Evolutionary conservation across 1,140 invertebrate species (phyloP).

Genomic region (Acromyrmex heyeri): DNA sequence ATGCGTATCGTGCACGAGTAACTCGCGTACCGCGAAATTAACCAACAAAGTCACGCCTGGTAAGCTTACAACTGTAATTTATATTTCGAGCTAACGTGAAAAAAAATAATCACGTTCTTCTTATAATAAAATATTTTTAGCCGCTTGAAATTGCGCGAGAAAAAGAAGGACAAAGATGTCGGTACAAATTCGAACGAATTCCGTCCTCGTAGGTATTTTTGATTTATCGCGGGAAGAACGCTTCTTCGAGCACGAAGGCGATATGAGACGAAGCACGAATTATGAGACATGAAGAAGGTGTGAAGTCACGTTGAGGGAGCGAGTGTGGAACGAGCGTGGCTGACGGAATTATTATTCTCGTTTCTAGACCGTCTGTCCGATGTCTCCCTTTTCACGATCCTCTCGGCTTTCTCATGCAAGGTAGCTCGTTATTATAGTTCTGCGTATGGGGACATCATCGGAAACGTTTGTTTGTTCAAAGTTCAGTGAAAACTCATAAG

Average conservation of each 20-base stretch:
- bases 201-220: constrained; percentile 25
- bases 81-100: not conserved
- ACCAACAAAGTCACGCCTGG: not conserved
- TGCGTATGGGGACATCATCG: constrained; percentile 23
- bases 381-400: constrained; percentile 20
- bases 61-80: constrained; percentile 15
- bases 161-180: too few relatives aligned
- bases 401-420: constrained; percentile 31
- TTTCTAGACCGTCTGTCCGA: constrained; percentile 17
- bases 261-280: constrained; percentile 34
- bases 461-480: constrained; percentile 27
- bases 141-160: constrained; percentile 31
- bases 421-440: constrained; percentile 35
- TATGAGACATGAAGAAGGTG: constrained; percentile 49
- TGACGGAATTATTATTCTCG: constrained; percentile 63
- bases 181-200: constrained; percentile 23
- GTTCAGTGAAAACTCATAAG: not conserved
- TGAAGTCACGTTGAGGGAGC: constrained; percentile 24
- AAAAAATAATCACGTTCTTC: not conserved
- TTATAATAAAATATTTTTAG: constrained; percentile 36
- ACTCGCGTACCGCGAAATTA: not conserved
- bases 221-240: constrained; percentile 38
- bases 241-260: constrained; percentile 17
- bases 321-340: constrained; percentile 31
- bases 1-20: constrained; percentile 7